Evolutionary conservation across 2,888 invertebrate genomes (phyloP).

Genomic region (Drosophila mercatorum): DNA sequence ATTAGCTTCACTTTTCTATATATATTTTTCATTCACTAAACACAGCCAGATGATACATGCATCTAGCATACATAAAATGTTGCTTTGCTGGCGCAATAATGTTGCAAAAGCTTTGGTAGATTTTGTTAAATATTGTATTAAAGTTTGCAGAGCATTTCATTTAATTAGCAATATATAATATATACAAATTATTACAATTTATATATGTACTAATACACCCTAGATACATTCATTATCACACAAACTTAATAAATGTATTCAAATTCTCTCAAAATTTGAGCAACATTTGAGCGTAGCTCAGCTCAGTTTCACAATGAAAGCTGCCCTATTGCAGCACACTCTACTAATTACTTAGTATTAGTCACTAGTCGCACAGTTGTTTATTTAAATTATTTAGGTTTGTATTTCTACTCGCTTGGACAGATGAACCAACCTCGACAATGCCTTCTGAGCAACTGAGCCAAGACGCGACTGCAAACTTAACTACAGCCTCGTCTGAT

Average conservation of each 20-base stretch:
- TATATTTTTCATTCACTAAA: not conserved
- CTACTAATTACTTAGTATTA: not conserved
- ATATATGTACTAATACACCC: not conserved
- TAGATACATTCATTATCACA: not conserved
- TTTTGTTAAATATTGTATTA: not conserved
- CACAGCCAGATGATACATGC: not conserved
- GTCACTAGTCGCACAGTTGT: constrained; percentile 8
- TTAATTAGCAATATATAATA: not conserved
- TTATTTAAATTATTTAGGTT: not conserved
- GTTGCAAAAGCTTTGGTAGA: not conserved
- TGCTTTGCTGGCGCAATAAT: not conserved
- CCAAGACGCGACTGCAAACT: constrained; percentile 30
- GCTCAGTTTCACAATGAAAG: not conserved
- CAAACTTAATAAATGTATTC: not conserved
- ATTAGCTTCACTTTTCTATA: no score
- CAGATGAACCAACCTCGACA: constrained; percentile 62
- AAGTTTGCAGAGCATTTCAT: not conserved
- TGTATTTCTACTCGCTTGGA: not conserved
- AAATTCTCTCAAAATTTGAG: not conserved
- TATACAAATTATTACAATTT: not conserved
- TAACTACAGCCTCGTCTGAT: constrained; percentile 54
- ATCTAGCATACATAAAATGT: constrained; percentile 6
- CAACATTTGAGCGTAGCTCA: not conserved
- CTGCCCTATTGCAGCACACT: constrained; percentile 19
- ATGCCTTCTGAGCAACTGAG: constrained; percentile 59